Conservation (phyloP, 2,113 vertebrate genomes). For the Mohoua ochrocephala region DNA sequence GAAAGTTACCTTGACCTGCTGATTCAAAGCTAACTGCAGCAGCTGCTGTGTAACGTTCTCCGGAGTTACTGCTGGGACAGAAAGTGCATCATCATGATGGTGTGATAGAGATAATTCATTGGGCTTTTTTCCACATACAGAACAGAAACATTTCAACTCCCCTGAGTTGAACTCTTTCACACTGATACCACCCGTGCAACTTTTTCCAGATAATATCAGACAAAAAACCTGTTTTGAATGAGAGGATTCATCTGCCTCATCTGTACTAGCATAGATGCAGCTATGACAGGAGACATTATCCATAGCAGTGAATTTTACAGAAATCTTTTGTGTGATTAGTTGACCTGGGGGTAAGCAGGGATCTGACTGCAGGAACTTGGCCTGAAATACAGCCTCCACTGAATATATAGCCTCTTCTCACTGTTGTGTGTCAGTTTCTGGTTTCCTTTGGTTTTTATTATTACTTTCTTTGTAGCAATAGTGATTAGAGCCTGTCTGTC, state of each 20-base stretch:
- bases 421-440: neutral
- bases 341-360: neutral
- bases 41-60: neutral
- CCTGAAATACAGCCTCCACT: neutral
- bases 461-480: neutral
- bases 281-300: neutral
- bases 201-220: neutral
- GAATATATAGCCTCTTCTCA: neutral
- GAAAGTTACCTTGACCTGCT: conserved; percentile 7
- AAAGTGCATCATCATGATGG: neutral
- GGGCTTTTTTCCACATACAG: neutral
- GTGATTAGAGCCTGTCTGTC: neutral
- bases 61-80: neutral
- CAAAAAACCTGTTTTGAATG: neutral
- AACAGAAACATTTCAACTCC: neutral
- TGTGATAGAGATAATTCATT: neutral
- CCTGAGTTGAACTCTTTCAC: neutral
- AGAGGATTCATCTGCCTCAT: neutral
- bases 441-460: neutral
- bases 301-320: neutral
- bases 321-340: neutral
- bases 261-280: neutral
- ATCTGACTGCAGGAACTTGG: neutral
- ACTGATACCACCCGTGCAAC: neutral
- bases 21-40: neutral